Base-by-base conservation (phyloP, 2,888 invertebrate species). In the Aphodius granarius region DNA sequence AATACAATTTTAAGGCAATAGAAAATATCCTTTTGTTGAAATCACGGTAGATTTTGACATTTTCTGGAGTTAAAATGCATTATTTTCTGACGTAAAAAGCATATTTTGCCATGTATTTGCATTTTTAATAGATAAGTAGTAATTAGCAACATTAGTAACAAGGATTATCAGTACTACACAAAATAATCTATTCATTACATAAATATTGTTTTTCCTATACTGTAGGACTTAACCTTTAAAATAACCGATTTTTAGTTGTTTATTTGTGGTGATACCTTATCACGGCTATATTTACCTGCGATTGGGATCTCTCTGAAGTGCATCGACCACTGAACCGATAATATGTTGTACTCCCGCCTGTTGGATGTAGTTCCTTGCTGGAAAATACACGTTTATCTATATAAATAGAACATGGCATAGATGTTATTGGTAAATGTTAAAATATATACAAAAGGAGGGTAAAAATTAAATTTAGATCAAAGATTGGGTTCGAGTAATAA, bases 301-400 rank as follows among this genome's bases (percentile, higher is more conserved):
- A 0, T 88, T 87, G 0, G 93, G 91, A 83, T 97, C 92, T 76
- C 90, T 90, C 82, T 91, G 86, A 1, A 98, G 87, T 43, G 94
- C 92, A 23, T 91, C 89, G 3, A 97, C 86, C 0, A 97, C 96
- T 0, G 95, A 94, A 84, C 97, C 96, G 75, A 97, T 86, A 71
- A 97, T 97, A 83, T 96, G 97, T 84, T 97, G 95, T 0, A 98
- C 97, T 0, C 95, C 97, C 2, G 95, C 95, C 73, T 90, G 90
- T 82, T 95, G 94, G 1, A 93, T 94, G 22, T 83, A 84, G 63
- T 91, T 78, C 22, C 71, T 73, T 15, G 65, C 77, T 77, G 65
- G 63, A 75, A 70, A 22, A 19, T 20, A 68, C 20, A 6, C 68
- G n/a, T 62, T 63, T n/a, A 22, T 21, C 18, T 16, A 43, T n/a